Evolutionary conservation across 2,888 invertebrate genomes (phyloP).

Genomic region (Pollenia griseotomentosa): DNA sequence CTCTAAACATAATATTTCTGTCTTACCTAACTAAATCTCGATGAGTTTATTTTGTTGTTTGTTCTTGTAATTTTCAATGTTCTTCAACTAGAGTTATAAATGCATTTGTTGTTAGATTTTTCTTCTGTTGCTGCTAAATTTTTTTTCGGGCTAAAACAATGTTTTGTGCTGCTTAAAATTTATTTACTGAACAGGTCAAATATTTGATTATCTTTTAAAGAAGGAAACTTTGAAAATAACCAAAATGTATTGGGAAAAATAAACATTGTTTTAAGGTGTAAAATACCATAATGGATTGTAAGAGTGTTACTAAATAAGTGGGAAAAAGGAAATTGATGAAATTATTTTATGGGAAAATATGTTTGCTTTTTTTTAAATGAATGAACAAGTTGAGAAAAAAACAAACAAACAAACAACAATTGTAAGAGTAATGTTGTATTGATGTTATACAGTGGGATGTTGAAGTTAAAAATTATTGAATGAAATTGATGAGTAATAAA

Average conservation of each 20-base stretch:
- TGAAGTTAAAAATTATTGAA: background rate
- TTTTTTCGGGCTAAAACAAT: conserved; percentile 26
- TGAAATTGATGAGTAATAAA: background rate
- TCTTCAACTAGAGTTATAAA: conserved; percentile 61
- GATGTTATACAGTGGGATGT: conserved; percentile 37
- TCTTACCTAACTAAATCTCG: background rate
- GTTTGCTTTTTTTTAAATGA: conserved; percentile 23
- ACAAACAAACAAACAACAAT: background rate
- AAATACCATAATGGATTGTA: conserved; percentile 44
- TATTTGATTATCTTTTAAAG: conserved; percentile 80
- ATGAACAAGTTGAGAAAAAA: background rate
- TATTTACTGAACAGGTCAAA: conserved; percentile 81
- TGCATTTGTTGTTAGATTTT: conserved; percentile 58
- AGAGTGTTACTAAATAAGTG: conserved; percentile 30
- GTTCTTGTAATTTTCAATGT: conserved; percentile 44
- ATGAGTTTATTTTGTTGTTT: conserved; percentile 35
- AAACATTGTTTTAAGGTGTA: conserved; percentile 62
- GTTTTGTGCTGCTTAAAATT: conserved; percentile 76
- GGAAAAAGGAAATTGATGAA: conserved; percentile 61
- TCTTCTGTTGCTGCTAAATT: conserved; percentile 71
- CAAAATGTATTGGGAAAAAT: conserved; percentile 40
- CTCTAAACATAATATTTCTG: background rate
- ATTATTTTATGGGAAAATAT: conserved; percentile 66
- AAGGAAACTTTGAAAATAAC: conserved; percentile 4
- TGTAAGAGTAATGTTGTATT: background rate